Evolutionary conservation across 2,797 vertebrate species (phyloP).

Genomic region (Spinus pinus): DNA sequence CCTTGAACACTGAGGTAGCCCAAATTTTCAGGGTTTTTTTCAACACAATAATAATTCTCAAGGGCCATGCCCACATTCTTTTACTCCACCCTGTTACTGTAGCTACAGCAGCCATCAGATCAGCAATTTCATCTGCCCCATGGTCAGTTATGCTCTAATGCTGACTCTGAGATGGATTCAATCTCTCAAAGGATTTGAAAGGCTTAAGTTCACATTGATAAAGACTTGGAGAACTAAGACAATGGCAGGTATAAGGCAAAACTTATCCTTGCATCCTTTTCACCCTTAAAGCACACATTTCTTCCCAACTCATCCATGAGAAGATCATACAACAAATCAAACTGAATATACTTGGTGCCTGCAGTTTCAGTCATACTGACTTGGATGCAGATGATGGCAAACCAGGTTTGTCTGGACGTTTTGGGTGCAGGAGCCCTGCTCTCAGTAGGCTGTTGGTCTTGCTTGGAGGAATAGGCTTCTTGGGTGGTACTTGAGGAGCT

Average conservation of each 20-base stretch:
- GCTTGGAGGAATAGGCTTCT: slow-evolving; percentile 88
- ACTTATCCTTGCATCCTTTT: neutral
- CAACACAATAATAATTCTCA: neutral
- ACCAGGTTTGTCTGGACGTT: slow-evolving; percentile 88
- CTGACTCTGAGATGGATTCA: neutral
- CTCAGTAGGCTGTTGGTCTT: slow-evolving; percentile 79
- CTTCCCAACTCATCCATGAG: neutral
- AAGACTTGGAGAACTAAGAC: neutral
- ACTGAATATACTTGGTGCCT: neutral
- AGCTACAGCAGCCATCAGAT: neutral
- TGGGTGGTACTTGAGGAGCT: slow-evolving; percentile 90
- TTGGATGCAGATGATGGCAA: slow-evolving; percentile 76
- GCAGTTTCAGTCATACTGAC: slow-evolving; percentile 55
- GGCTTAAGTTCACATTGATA: fast-evolving
- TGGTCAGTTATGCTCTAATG: neutral
- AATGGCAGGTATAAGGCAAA: neutral
- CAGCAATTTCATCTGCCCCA: neutral
- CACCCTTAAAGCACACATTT: neutral
- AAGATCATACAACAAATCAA: neutral
- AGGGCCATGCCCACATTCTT: neutral
- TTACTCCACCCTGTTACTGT: neutral
- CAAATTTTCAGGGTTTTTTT: neutral
- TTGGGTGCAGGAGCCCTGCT: slow-evolving; percentile 78
- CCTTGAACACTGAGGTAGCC: neutral
- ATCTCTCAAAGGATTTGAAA: neutral